These are phyloP conservation scores for Apotomis capreana DNA, from an alignment of 2,888 invertebrate species.

Conservation along the genomic window DNA sequence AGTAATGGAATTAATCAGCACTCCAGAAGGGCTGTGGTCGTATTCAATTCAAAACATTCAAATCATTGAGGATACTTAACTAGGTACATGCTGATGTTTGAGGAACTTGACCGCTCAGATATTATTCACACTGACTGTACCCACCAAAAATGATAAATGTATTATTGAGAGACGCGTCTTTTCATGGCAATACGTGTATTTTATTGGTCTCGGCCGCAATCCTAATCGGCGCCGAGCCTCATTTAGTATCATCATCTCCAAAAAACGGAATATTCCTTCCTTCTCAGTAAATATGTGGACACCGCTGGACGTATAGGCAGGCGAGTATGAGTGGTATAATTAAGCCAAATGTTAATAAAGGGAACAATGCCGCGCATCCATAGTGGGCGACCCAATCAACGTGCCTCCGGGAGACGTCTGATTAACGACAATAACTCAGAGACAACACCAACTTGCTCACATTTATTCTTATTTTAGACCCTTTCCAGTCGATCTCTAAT, in stretches of 20 bases:
- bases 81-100: background rate
- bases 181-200: conserved; percentile 18
- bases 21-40: too few relatives aligned
- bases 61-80: too few relatives aligned
- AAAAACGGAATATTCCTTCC: conserved; percentile 38
- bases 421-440: conserved; percentile 81
- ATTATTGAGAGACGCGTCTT: background rate
- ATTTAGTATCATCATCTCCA: conserved; percentile 34
- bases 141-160: background rate
- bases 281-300: conserved; percentile 35
- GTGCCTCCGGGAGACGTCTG: conserved; percentile 70
- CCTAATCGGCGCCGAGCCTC: conserved; percentile 28
- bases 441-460: conserved; percentile 77
- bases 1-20: too few relatives aligned
- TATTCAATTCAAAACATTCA: too few relatives aligned
- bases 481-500: conserved; percentile 82
- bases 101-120: background rate
- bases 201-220: conserved; percentile 28
- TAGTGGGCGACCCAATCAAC: conserved; percentile 69
- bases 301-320: conserved; percentile 29
- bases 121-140: background rate
- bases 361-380: conserved; percentile 63
- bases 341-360: conserved; percentile 69
- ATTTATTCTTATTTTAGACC: conserved; percentile 80
- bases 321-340: conserved; percentile 61